Evolutionary conservation across 1,140 invertebrate species (phyloP), one percentile per base, ranked within the genome.

Genomic region (Meloidogyne exigua): DNA sequence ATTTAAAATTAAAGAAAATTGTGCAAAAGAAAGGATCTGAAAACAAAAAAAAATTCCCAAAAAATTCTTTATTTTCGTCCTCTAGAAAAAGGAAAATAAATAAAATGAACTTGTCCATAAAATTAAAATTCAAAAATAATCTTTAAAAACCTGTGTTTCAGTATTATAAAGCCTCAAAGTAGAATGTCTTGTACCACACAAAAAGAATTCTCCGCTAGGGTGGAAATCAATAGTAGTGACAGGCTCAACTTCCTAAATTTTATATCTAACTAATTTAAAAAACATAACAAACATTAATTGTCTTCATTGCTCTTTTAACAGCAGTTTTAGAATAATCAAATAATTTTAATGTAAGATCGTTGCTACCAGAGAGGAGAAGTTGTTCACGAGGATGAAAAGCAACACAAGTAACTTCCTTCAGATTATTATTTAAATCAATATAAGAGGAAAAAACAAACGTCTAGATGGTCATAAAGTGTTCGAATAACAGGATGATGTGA

Each of bases 321-420:
- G 95, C 96, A 0, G 95, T 93, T 89, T 98, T 98, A 25, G 94
- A 95, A 83, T 94, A 99, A 87, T 99, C 96, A 89, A 98, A 99
- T 23, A 99, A 90, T 88, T 98, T 95, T 28, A 99, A 92, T 7
- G 93, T 95, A 84, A 92, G 93, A 88, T 99, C 96, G 71, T 92
- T 91, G 62, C 94, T 95, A 0, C 95, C 96, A 10, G 95, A 98
- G 0, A 93, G 93, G 25, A 99, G 90, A 82, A 98, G 92, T 78
- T 94, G 93, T 75, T 89, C 88, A 65, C 81, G 88, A 0, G 96
- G 96, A 89, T 99, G 96, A 89, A 99, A 99, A 83, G 96, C 94
- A 23, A 99, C 88, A 82, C 93, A 94, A 0, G 95, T 96, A 0
- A 99, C 95, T 90, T 99, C 96, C 89, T 73, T 90, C 80, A 21